phyloP scores from a whole-genome alignment of 2,113 vertebrate genomes.

The Carassius carassius region DNA sequence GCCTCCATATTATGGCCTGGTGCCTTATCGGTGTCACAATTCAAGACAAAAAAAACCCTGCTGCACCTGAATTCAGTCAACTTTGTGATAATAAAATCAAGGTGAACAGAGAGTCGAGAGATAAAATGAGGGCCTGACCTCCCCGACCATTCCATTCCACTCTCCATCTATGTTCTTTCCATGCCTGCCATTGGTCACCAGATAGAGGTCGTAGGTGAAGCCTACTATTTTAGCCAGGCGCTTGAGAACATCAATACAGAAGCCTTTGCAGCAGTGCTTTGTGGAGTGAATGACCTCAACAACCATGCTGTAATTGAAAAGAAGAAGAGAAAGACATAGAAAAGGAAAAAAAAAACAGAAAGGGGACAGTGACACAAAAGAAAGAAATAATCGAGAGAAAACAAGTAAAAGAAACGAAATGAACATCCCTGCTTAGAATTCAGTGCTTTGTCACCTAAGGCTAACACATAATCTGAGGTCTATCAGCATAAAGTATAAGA shows the following conservation, averaged over 20 bases:
- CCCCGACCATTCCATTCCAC: conserved; percentile 95
- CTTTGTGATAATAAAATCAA: neutral
- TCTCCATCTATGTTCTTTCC: conserved; percentile 88
- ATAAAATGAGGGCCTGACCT: conserved; percentile 73
- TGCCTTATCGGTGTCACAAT: neutral
- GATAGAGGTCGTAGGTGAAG: conserved; percentile 94
- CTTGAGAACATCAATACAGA: conserved; percentile 95
- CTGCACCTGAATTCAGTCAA: neutral
- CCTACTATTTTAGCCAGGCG: conserved; percentile 87
- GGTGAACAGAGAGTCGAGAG: neutral
- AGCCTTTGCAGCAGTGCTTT: conserved; percentile 94
- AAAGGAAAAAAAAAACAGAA: conserved; percentile 38
- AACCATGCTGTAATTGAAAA: conserved; percentile 72
- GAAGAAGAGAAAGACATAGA: conserved; percentile 18
- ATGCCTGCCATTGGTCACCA: conserved; percentile 89
- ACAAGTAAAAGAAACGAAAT: conserved; percentile 1
- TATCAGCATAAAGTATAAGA: neutral
- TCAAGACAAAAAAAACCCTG: neutral
- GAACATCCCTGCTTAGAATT: conserved; percentile 7
- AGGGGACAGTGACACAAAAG: conserved; percentile 13
- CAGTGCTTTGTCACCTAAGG: neutral
- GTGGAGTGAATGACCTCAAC: conserved; percentile 80
- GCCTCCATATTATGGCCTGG: neutral
- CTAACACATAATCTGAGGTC: neutral
- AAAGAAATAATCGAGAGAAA: conserved; percentile 22